Percentiles rank a stretch among this genome's conserved stretches.
Conservation (phyloP, 2,113 vertebrate genomes). For the Jaculus jaculus region DNA sequence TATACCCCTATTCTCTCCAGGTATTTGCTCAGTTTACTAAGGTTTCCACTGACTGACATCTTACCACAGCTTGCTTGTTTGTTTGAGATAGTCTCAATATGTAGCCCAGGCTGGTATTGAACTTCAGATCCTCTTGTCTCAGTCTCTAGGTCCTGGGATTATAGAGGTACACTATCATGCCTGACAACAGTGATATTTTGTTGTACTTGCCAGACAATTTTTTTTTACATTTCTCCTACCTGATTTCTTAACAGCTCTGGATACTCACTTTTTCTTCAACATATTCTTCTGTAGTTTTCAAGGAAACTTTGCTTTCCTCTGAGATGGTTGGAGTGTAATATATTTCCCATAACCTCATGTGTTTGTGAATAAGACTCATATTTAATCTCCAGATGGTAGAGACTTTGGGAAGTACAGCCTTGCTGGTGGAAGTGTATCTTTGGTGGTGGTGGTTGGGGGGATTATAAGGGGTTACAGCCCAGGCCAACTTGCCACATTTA, state of each 20-base stretch:
- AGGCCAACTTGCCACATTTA: too few relatives aligned
- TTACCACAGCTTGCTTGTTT: neutral
- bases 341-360: too few relatives aligned
- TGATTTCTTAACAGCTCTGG: neutral
- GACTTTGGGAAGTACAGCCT: too few relatives aligned
- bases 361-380: too few relatives aligned
- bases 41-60: neutral
- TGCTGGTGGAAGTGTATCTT: too few relatives aligned
- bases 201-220: neutral
- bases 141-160: neutral
- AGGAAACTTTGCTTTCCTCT: neutral
- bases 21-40: neutral
- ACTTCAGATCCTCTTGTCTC: neutral
- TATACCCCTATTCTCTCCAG: neutral
- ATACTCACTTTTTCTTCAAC: neutral
- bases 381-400: too few relatives aligned
- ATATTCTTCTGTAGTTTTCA: neutral
- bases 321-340: too few relatives aligned
- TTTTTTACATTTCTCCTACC: neutral
- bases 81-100: neutral
- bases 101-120: neutral
- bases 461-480: too few relatives aligned
- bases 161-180: neutral
- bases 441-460: too few relatives aligned
- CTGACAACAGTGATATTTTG: neutral